phyloP scores from a whole-genome alignment of 1,140 invertebrate genomes.

The Acromyrmex heyeri region DNA sequence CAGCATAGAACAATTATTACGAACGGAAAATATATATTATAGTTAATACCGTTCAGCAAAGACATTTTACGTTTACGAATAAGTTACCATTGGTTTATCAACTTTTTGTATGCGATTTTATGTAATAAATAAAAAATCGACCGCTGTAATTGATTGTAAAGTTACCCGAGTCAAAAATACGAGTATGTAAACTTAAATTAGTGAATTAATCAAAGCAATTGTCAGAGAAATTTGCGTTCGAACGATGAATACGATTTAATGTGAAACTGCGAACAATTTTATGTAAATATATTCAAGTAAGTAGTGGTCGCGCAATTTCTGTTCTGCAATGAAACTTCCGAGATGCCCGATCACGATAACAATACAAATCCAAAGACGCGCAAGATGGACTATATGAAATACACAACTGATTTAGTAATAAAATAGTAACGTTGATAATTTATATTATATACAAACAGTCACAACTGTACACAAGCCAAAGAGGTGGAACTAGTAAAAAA shows the following conservation, averaged over 20 bases:
- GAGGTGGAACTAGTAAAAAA: slow-evolving; percentile 84
- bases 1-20: background rate
- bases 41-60: slow-evolving; percentile 7
- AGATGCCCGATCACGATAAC: slow-evolving; percentile 35
- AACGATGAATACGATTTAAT: slow-evolving; percentile 14
- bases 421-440: slow-evolving; percentile 76
- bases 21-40: background rate
- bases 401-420: slow-evolving; percentile 50
- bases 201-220: slow-evolving; percentile 13
- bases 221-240: background rate
- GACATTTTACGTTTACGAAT: slow-evolving; percentile 1
- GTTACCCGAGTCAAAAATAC: background rate
- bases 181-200: slow-evolving; percentile 22
- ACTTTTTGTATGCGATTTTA: slow-evolving; percentile 16
- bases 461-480: slow-evolving; percentile 84
- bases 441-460: slow-evolving; percentile 83
- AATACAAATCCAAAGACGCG: slow-evolving; percentile 43
- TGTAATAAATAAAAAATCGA: slow-evolving; percentile 18
- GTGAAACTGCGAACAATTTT: slow-evolving; percentile 8
- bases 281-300: slow-evolving; percentile 7
- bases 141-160: slow-evolving; percentile 9
- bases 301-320: slow-evolving; percentile 4
- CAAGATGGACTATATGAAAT: slow-evolving; percentile 17
- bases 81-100: slow-evolving; percentile 25
- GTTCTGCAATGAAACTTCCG: background rate